A percentile compares a stretch with the other conserved stretches of the same genome.
Conservation (phyloP, 2,888 invertebrate genomes). For the Carcina quercana region DNA sequence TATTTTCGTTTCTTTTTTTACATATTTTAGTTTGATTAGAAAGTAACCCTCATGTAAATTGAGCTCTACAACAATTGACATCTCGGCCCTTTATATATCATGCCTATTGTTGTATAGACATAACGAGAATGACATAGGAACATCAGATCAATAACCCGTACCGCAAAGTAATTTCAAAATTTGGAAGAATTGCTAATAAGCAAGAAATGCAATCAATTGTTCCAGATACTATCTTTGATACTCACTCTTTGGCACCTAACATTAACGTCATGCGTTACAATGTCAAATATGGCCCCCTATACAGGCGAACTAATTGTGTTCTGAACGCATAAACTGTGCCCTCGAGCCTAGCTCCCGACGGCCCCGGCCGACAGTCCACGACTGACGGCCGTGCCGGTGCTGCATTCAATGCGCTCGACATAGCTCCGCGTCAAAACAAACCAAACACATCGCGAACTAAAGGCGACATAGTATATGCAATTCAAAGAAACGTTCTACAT, state of each 20-base stretch:
- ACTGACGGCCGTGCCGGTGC: slow-evolving; percentile 4
- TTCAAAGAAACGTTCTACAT: slow-evolving; percentile 32
- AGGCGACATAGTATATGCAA: slow-evolving; percentile 59
- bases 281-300: slow-evolving; percentile 37
- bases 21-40: slow-evolving; percentile 43
- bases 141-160: slow-evolving; percentile 73
- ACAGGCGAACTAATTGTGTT: slow-evolving; percentile 32
- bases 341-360: slow-evolving; percentile 13
- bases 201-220: slow-evolving; percentile 56
- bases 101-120: slow-evolving; percentile 49
- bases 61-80: slow-evolving; percentile 70
- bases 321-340: slow-evolving; percentile 40
- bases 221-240: slow-evolving; percentile 68
- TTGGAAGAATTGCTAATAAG: slow-evolving; percentile 61
- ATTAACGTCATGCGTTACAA: slow-evolving; percentile 47
- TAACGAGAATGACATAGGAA: slow-evolving; percentile 64
- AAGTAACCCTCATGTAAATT: slow-evolving; percentile 63
- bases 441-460: slow-evolving; percentile 34
- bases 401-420: slow-evolving; percentile 22
- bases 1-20: slow-evolving; percentile 20
- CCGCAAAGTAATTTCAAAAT: slow-evolving; percentile 60
- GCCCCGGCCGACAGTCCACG: no score
- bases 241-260: slow-evolving; percentile 72
- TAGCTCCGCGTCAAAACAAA: slow-evolving; percentile 31
- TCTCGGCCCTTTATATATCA: slow-evolving; percentile 41